phyloP scores from a whole-genome alignment of 2,113 vertebrate species.

The Acanthisitta chloris region DNA sequence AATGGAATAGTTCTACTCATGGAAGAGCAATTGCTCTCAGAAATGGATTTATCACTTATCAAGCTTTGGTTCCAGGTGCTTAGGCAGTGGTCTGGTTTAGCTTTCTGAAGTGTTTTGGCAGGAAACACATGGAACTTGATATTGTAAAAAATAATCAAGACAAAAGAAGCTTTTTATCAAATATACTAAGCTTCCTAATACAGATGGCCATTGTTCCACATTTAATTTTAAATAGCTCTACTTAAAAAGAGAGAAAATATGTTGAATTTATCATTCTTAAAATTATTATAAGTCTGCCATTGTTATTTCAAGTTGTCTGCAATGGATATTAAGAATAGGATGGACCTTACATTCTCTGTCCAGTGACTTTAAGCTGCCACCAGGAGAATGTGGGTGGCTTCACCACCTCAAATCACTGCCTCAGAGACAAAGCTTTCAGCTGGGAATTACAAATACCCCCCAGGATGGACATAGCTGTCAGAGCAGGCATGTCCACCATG shows the following conservation, averaged over 20 bases:
- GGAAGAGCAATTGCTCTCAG: not conserved
- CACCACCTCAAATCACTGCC: not conserved
- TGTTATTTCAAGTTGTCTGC: not conserved
- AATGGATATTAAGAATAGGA: not conserved
- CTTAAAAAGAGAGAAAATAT: not conserved
- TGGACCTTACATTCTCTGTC: not conserved
- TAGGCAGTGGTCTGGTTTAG: not conserved
- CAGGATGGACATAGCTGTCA: not conserved
- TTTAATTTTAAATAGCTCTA: not conserved
- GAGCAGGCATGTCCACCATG: not conserved
- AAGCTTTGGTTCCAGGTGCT: not conserved
- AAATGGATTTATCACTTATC: not conserved
- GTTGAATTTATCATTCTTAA: not conserved
- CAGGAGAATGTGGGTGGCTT: not conserved
- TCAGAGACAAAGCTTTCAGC: not conserved
- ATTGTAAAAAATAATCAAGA: not conserved
- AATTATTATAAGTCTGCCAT: not conserved
- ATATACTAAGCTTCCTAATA: not conserved
- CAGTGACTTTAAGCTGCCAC: not conserved
- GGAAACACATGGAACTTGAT: not conserved
- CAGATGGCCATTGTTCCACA: not conserved
- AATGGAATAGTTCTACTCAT: not conserved
- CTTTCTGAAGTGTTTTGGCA: constrained; percentile 2
- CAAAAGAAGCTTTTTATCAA: not conserved
- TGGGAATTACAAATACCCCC: not conserved